A percentile compares a stretch with the other conserved stretches of the same genome.
These are phyloP conservation scores for Charadrius vociferus DNA, from an alignment of 2,113 vertebrate genomes.

Conservation along the genomic window DNA sequence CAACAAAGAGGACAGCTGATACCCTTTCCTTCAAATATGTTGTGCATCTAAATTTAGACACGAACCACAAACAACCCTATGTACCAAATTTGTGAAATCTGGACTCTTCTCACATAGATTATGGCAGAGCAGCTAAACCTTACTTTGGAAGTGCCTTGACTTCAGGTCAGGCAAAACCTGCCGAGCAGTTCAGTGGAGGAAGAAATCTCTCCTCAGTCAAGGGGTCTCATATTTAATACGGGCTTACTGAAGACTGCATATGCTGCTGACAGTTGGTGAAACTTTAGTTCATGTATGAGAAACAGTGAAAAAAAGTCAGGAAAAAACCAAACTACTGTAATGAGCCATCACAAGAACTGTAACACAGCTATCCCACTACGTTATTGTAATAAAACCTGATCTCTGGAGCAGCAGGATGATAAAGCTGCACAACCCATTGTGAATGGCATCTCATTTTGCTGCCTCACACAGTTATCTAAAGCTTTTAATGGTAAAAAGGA, in stretches of 20 bases:
- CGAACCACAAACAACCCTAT: background rate
- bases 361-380: background rate
- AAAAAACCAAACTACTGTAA: background rate
- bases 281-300: background rate
- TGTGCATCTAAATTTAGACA: background rate
- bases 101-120: background rate
- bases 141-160: background rate
- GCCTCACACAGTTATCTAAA: background rate
- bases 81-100: fast-evolving
- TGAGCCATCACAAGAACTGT: background rate
- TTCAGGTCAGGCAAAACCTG: background rate
- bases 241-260: background rate
- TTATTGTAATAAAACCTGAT: background rate
- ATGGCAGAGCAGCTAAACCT: background rate
- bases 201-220: background rate
- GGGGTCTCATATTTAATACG: background rate
- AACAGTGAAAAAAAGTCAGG: background rate
- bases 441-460: background rate
- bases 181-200: background rate
- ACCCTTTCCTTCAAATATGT: background rate
- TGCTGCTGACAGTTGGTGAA: background rate
- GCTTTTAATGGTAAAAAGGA: background rate
- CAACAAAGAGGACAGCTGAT: background rate
- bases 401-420: background rate
- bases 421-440: background rate